Evolutionary conservation across 2,113 vertebrate genomes (phyloP).

Genomic region (Stercorarius parasiticus): DNA sequence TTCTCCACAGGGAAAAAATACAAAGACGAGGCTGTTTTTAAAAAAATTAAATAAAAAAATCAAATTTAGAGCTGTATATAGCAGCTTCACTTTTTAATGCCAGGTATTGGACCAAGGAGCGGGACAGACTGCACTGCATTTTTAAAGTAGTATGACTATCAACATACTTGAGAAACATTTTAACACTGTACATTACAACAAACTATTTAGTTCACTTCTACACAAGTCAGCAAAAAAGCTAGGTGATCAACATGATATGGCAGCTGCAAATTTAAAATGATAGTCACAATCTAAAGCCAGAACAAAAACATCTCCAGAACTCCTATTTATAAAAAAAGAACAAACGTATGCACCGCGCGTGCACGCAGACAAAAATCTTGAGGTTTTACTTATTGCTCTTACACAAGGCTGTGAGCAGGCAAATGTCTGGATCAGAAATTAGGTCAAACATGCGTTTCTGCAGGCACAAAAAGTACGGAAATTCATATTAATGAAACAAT

Average conservation of each 20-base stretch:
- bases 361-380: background rate
- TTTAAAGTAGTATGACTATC: slow-evolving; percentile 34
- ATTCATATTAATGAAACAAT: slow-evolving; percentile 52
- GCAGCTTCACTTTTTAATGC: slow-evolving; percentile 23
- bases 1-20: background rate
- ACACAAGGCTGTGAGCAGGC: slow-evolving; percentile 31
- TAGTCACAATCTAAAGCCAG: slow-evolving; percentile 26
- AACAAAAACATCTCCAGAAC: background rate
- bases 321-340: slow-evolving; percentile 25
- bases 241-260: slow-evolving; percentile 21
- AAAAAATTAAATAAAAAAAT: background rate
- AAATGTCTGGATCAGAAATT: slow-evolving; percentile 66
- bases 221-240: slow-evolving; percentile 28
- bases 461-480: slow-evolving; percentile 63
- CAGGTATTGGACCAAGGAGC: slow-evolving; percentile 14
- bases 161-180: slow-evolving; percentile 38
- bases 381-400: slow-evolving; percentile 58
- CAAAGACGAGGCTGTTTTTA: background rate
- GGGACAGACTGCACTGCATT: slow-evolving; percentile 7
- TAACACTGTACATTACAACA: slow-evolving; percentile 45
- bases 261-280: slow-evolving; percentile 25
- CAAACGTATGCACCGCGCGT: background rate
- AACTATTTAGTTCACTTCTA: slow-evolving; percentile 33
- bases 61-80: background rate
- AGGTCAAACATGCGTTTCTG: slow-evolving; percentile 72